Evolutionary conservation across 2,113 vertebrate genomes (phyloP).

Genomic region (human (Homo sapiens)): GRCh38 chr14:34050501-34051000

Average conservation of each 20-base stretch:
- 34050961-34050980: not conserved
- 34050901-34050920: slow-evolving; percentile 29
- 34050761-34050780: not conserved
- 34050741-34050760: not conserved
- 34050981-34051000: not conserved
- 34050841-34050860: not conserved
- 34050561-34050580: not conserved
- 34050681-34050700: not conserved
- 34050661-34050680: not conserved
- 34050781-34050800: not conserved
- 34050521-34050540: not conserved
- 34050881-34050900: not conserved
- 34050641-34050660: not conserved
- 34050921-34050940: not conserved
- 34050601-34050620: not conserved
- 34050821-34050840: not conserved
- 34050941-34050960: not conserved
- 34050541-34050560: not conserved
- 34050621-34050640: not conserved
- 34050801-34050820: not conserved
- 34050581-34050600: not conserved
- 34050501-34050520: not conserved
- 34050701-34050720: not conserved
- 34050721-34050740: not conserved
- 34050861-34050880: not conserved